These are phyloP conservation scores for Coregonus sp. DNA, from an alignment of 2,797 vertebrate genomes.

Conservation along the genomic window DNA sequence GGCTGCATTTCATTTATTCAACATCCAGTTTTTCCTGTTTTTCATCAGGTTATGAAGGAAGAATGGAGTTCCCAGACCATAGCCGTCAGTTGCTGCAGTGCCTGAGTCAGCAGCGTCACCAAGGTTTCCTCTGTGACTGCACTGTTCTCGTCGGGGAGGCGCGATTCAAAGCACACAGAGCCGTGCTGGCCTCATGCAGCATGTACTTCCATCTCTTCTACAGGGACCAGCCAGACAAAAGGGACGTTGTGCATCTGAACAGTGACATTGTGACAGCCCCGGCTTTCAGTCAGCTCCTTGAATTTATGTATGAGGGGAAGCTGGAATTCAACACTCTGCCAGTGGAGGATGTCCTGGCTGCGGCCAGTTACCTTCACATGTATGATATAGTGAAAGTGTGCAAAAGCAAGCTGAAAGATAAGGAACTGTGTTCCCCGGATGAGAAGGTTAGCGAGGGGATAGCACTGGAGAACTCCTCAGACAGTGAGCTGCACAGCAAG, in stretches of 20 bases:
- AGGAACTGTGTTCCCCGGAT: constrained; percentile 79
- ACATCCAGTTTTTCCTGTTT: constrained; percentile 95
- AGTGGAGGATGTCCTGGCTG: constrained; percentile 95
- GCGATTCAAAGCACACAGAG: constrained; percentile 96
- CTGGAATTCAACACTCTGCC: constrained; percentile 93
- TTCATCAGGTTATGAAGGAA: constrained; percentile 95
- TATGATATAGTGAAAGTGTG: constrained; percentile 98
- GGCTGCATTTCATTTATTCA: constrained; percentile 81
- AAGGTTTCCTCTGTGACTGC: constrained; percentile 99
- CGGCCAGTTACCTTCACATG: constrained; percentile 98
- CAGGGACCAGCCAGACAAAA: constrained; percentile 97
- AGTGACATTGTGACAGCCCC: constrained; percentile 98
- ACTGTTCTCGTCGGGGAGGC: constrained; percentile 96
- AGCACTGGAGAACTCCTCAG: constrained; percentile 72
- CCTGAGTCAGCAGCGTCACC: constrained; percentile 99
- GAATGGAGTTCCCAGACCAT: constrained; percentile 99
- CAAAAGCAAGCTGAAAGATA: constrained; percentile 91
- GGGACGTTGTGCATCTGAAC: constrained; percentile 97
- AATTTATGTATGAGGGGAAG: constrained; percentile 99
- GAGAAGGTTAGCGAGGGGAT: constrained; percentile 77
- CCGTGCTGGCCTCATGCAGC: constrained; percentile 99
- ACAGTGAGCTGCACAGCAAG: constrained; percentile 74
- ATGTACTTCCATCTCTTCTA: constrained; percentile 99
- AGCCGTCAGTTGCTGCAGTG: constrained; percentile 99
- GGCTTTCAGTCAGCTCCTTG: constrained; percentile 95